Base-by-base conservation (phyloP, 2,113 vertebrate species). In the Cyanistes caeruleus region DNA sequence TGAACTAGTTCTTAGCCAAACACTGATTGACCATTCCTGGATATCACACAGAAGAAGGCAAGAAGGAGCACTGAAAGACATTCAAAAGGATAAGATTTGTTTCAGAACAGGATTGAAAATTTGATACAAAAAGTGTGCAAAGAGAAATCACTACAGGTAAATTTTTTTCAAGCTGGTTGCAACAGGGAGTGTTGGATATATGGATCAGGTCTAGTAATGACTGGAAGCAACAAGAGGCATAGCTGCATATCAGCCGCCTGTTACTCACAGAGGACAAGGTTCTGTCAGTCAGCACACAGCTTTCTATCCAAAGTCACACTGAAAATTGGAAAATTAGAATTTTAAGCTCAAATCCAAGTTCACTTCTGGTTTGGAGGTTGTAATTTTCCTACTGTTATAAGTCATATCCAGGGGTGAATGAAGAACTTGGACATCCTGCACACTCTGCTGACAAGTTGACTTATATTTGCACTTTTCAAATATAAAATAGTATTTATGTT, bases 151-250 rank as follows among this genome's bases (percentile, higher is more conserved):
- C 16, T 5, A 17, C 25, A 58, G 23, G 20, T 60, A 24, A 28
- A 11, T 21, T 44, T 44, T 19, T 58, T 80, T 53, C 48, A 49
- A 49, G 19, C 3, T 4, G 3, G 14, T 53, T 49, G 14, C 5
- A 51, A 28, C 1, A 1, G n/a, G 14, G 16, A 80, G 7, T 1
- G 0, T 33, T 62, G 28, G 28, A 60, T 6, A 3, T 3, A 9
- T n/a, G 30, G 56, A 17, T 33, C 13, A n/a, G 14, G 44, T 41
- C 9, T 31, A 24, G 30, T 41, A 18, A 20, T 28, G 65, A 43
- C 39, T 37, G 37, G n/a, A 62, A 88, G 56, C 17, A 86, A 23
- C 31, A 87, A 33, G 13, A 64, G 12, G 53, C 48, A 31, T 2
- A 67, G 49, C 31, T 84, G 64, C 39, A 59, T 19, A 16, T 62